phyloP scores from a whole-genome alignment of 2,888 invertebrate genomes.

The Cerastis rubricosa region DNA sequence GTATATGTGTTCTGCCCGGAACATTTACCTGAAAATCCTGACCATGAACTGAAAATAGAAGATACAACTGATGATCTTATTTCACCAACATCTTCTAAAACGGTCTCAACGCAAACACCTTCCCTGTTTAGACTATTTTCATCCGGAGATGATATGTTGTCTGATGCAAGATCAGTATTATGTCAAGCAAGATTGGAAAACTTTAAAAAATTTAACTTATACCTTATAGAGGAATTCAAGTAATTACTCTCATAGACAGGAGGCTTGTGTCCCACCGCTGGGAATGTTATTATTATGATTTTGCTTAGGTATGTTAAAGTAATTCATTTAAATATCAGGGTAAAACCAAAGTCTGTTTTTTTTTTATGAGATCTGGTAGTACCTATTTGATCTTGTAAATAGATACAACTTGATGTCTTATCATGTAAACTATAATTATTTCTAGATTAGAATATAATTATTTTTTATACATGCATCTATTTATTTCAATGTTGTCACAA shows the following conservation, averaged over 20 bases:
- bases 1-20: conserved; percentile 1
- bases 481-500: no score
- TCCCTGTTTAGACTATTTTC: conserved; percentile 2
- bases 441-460: no score
- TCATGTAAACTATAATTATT: neutral
- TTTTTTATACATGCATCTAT: neutral
- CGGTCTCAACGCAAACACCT: conserved; percentile 8
- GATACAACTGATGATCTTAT: neutral
- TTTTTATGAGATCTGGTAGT: neutral
- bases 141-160: conserved; percentile 8
- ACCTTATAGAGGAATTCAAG: neutral
- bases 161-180: conserved; percentile 4
- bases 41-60: conserved; percentile 1
- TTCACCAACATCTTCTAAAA: conserved; percentile 1
- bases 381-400: neutral
- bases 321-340: neutral
- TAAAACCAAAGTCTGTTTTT: no score
- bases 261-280: neutral
- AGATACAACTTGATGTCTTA: neutral
- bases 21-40: conserved; percentile 1
- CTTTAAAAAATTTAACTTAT: neutral
- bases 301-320: neutral
- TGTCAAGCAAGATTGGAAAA: neutral
- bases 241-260: neutral
- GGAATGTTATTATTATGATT: neutral